Evolutionary conservation across 2,113 vertebrate species (phyloP).

Genomic region (Tupaia chinensis): DNA sequence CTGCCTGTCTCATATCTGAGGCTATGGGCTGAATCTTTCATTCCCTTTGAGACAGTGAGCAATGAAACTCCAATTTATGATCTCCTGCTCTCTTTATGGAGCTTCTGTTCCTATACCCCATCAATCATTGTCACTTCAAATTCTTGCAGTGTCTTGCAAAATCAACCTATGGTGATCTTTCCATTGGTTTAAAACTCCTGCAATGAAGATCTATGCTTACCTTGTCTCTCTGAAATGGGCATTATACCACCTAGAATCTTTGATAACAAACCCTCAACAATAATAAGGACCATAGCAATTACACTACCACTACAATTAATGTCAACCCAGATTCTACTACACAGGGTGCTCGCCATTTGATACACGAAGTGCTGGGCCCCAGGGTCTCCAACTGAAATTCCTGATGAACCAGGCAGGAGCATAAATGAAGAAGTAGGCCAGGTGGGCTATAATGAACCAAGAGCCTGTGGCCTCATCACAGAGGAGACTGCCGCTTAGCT

Average conservation of each 20-base stretch:
- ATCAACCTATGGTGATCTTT: conserved; percentile 42
- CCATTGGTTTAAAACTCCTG: conserved; percentile 29
- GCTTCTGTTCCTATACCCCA: neutral
- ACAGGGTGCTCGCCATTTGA: neutral
- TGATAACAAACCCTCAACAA: neutral
- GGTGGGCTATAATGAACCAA: neutral
- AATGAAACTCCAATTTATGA: conserved; percentile 65
- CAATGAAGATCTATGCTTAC: neutral
- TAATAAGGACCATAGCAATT: neutral
- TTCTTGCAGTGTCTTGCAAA: conserved; percentile 65
- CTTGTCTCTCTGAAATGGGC: neutral
- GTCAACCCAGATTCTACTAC: neutral
- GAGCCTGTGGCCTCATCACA: neutral
- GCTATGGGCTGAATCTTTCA: neutral
- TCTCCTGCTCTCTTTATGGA: conserved; percentile 39
- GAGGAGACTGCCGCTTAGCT: neutral
- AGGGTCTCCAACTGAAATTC: neutral
- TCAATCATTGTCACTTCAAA: conserved; percentile 70
- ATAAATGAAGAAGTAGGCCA: neutral
- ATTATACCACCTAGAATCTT: neutral
- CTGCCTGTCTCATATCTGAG: neutral
- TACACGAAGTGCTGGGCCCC: neutral
- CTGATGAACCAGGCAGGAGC: neutral
- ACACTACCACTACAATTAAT: neutral
- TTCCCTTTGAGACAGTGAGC: conserved; percentile 25